Evolutionary conservation across 1,140 invertebrate genomes (phyloP).

Genomic region (Penaeus chinensis): DNA sequence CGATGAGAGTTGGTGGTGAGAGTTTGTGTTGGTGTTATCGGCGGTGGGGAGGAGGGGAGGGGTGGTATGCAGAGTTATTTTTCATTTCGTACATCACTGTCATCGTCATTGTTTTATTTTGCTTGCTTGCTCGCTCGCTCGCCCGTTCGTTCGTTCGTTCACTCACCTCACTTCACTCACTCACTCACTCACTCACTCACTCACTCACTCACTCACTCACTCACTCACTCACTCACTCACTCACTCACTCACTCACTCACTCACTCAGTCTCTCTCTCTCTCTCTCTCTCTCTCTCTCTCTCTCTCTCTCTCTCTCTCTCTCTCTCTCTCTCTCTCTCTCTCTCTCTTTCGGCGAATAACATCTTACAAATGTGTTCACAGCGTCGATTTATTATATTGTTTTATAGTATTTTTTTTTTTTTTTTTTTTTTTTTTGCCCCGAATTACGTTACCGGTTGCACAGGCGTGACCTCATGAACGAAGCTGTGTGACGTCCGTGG

Average conservation of each 20-base stretch:
- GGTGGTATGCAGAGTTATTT: too few relatives aligned
- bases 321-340: constrained; percentile 18
- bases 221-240: not conserved
- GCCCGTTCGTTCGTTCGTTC: too few relatives aligned
- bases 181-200: constrained; percentile 6
- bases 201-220: not conserved
- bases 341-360: not conserved
- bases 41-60: too few relatives aligned
- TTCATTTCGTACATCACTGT: too few relatives aligned
- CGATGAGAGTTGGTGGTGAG: too few relatives aligned
- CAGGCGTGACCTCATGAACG: too few relatives aligned
- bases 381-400: constrained; percentile 1
- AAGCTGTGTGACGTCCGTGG: too few relatives aligned
- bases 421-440: too few relatives aligned
- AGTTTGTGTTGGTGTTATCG: too few relatives aligned
- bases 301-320: constrained; percentile 17
- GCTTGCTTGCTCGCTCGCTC: too few relatives aligned
- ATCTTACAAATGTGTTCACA: not conserved
- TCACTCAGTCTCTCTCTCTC: not conserved
- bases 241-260: constrained; percentile 4
- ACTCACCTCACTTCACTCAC: not conserved
- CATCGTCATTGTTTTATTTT: too few relatives aligned
- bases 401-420: not conserved
- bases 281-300: constrained; percentile 2
- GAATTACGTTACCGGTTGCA: too few relatives aligned